Conservation (phyloP, 2,113 vertebrate species). For the Catharus minimus region DNA sequence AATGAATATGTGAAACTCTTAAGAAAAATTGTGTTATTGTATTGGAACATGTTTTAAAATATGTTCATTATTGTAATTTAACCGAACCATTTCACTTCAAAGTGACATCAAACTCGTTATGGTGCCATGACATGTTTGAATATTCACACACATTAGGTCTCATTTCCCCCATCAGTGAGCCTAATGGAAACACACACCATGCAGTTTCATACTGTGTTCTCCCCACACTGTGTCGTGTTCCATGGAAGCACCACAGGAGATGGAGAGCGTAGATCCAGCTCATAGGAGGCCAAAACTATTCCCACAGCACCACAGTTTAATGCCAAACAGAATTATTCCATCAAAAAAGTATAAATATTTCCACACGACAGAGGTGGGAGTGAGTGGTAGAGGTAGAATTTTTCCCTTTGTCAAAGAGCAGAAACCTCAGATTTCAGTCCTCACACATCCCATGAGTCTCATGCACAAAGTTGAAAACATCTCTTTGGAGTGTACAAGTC, state of each 20-base stretch:
- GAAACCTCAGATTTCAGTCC: background rate
- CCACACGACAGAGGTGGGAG: background rate
- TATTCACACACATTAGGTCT: background rate
- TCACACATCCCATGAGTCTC: background rate
- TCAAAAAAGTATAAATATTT: background rate
- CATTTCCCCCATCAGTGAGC: background rate
- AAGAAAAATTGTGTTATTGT: background rate
- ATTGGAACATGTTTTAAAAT: background rate
- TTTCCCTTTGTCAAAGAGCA: background rate
- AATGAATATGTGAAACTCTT: background rate
- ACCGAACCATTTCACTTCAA: background rate
- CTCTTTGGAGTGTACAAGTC: background rate
- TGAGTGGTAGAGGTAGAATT: background rate
- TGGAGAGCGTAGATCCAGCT: background rate
- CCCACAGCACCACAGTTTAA: background rate
- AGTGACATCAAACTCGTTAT: accelerated
- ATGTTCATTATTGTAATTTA: background rate
- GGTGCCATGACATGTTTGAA: background rate
- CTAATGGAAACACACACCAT: background rate
- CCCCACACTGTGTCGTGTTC: background rate
- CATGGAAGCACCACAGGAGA: background rate
- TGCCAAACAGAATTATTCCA: background rate
- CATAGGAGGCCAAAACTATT: background rate
- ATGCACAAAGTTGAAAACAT: background rate
- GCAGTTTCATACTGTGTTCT: background rate